These are phyloP conservation scores for Mastacembelus armatus DNA, from an alignment of 2,797 vertebrate genomes.

Conservation along the genomic window DNA sequence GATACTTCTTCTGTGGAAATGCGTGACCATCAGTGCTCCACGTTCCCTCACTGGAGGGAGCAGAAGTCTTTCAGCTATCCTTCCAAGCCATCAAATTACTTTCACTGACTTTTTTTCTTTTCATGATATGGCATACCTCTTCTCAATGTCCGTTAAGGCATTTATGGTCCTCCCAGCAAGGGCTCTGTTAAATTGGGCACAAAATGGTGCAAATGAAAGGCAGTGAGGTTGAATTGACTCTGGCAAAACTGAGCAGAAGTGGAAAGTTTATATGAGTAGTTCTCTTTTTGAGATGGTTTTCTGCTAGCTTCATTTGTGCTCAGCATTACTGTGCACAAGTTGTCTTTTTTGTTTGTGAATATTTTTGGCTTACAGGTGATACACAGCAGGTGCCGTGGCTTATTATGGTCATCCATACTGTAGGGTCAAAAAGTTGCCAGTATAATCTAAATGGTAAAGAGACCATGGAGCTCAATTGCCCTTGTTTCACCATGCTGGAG, in stretches of 20 bases:
- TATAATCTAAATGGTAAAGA: constrained; percentile 81
- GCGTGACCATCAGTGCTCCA: constrained; percentile 1
- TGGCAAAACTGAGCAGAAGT: constrained; percentile 34
- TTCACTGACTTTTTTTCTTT: constrained; percentile 22
- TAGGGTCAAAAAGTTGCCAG: constrained; percentile 72
- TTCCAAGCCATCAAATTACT: constrained; percentile 29
- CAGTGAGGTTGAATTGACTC: constrained; percentile 22
- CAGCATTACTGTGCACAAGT: constrained; percentile 24
- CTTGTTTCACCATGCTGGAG: constrained; percentile 75
- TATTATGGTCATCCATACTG: constrained; percentile 74
- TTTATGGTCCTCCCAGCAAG: constrained; percentile 41
- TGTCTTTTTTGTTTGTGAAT: constrained; percentile 57
- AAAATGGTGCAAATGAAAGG: constrained; percentile 40
- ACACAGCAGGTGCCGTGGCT: constrained; percentile 46
- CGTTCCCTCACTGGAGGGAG: constrained; percentile 9
- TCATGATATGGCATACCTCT: constrained; percentile 3
- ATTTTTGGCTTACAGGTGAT: constrained; percentile 72
- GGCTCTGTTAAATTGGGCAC: constrained; percentile 34
- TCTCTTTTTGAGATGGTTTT: constrained; percentile 25
- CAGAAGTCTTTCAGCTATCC: constrained; percentile 8
- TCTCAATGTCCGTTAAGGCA: constrained; percentile 23
- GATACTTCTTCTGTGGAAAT: constrained; percentile 37
- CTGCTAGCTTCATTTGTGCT: constrained; percentile 23
- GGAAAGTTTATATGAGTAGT: constrained; percentile 42
- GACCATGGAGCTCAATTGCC: constrained; percentile 61